These are phyloP conservation scores for Drosophila leonis DNA, from an alignment of 2,888 invertebrate genomes.

Conservation along the genomic window DNA sequence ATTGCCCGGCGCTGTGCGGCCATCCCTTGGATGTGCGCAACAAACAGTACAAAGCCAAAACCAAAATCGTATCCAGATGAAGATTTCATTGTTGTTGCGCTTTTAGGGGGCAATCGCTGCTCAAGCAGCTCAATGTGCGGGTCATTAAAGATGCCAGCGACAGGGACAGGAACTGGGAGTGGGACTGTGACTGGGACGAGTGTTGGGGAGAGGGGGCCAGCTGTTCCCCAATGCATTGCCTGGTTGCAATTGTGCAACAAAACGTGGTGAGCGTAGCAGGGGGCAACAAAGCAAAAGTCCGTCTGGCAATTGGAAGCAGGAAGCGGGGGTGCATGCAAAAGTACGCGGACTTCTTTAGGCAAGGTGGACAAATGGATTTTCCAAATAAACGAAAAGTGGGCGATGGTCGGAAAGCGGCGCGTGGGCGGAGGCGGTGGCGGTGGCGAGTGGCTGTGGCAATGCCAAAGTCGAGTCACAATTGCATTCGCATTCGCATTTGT, in stretches of 20 bases:
- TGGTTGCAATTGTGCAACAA: conserved; percentile 68
- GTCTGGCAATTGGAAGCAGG: conserved; percentile 40
- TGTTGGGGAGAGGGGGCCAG: neutral
- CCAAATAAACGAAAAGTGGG: conserved; percentile 61
- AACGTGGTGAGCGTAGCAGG: conserved; percentile 49
- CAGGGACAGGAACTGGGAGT: conserved; percentile 1
- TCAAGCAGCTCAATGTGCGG: conserved; percentile 39
- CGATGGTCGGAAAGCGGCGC: neutral
- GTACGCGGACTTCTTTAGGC: conserved; percentile 41
- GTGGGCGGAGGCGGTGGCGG: neutral
- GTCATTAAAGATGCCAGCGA: conserved; percentile 49
- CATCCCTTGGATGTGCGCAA: neutral
- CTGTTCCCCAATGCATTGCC: conserved; percentile 30
- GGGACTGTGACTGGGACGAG: neutral
- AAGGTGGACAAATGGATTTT: conserved; percentile 79
- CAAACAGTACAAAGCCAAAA: neutral
- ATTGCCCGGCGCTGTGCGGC: neutral
- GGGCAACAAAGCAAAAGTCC: conserved; percentile 67
- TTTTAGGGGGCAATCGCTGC: conserved; percentile 34
- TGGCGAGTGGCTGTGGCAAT: conserved; percentile 4
- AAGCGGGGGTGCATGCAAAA: conserved; percentile 12
- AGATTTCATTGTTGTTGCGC: conserved; percentile 43
- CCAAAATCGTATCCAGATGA: conserved; percentile 28
- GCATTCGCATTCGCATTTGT: conserved; percentile 69
- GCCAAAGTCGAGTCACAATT: conserved; percentile 54